These are phyloP conservation scores for Anthopleura sola DNA, from an alignment of 64 coral and sea anemone species.

Conservation along the genomic window DNA sequence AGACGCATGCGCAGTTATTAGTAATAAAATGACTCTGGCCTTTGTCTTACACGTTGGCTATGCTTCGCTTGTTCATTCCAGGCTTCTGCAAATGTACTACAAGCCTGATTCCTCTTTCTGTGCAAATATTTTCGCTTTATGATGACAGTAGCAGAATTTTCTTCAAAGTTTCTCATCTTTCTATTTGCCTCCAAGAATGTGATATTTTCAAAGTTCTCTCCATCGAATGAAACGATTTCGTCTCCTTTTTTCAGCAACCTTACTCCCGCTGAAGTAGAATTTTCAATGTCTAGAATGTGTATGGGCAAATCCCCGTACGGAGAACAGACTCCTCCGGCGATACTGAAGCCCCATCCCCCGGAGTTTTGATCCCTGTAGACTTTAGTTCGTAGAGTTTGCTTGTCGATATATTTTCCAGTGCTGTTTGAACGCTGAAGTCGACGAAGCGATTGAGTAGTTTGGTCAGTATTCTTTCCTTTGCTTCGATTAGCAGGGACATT, in stretches of 20 bases:
- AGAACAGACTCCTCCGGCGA: constrained; percentile 66
- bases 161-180: constrained; percentile 34
- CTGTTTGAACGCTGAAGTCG: constrained; percentile 15
- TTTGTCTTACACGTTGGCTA: background rate
- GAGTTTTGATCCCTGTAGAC: constrained; percentile 19
- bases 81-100: constrained; percentile 49
- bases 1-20: constrained; percentile 7
- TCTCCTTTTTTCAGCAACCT: constrained; percentile 55
- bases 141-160: constrained; percentile 32
- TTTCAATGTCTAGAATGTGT: constrained; percentile 42
- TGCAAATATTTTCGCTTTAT: constrained; percentile 63
- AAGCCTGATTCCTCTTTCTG: constrained; percentile 3
- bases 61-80: constrained; percentile 36
- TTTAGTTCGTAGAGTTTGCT: constrained; percentile 39
- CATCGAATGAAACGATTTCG: constrained; percentile 60
- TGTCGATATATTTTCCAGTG: constrained; percentile 49
- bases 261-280: background rate
- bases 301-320: constrained; percentile 76
- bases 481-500: background rate
- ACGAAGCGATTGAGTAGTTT: background rate
- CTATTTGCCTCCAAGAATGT: constrained; percentile 66
- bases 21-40: constrained; percentile 41
- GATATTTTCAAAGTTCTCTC: constrained; percentile 44
- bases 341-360: constrained; percentile 37
- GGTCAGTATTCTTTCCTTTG: background rate